Conservation (phyloP, 2,113 vertebrate species). For the Menura novaehollandiae region DNA sequence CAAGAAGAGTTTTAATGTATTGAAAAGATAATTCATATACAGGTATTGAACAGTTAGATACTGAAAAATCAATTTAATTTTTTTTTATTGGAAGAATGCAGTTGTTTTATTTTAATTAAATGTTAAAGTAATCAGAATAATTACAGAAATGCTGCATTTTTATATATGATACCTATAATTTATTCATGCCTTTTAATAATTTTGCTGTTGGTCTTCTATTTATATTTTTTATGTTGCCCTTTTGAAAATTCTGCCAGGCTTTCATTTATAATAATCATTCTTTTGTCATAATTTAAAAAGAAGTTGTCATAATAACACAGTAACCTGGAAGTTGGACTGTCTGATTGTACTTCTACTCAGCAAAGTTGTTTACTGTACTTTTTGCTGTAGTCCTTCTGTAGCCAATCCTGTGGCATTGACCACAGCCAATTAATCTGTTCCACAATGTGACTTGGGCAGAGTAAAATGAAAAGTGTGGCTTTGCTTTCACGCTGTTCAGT, state of each 20-base stretch:
- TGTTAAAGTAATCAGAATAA: background rate
- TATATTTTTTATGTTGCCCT: background rate
- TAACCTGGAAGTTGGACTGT: background rate
- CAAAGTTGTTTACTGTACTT: background rate
- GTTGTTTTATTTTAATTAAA: background rate
- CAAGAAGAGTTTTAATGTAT: background rate
- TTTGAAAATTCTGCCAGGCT: background rate
- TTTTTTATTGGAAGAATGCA: background rate
- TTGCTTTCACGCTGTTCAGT: background rate
- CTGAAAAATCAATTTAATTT: background rate
- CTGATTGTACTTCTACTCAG: background rate
- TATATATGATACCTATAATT: background rate
- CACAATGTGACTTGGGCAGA: background rate
- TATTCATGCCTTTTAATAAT: background rate
- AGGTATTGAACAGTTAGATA: background rate
- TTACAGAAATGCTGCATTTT: background rate
- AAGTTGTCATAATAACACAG: background rate
- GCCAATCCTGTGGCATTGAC: background rate
- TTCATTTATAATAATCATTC: background rate
- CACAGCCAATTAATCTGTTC: background rate
- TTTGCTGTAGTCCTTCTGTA: background rate
- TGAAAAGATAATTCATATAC: background rate
- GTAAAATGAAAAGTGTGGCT: background rate
- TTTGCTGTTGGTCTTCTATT: background rate
- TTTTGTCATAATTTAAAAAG: background rate